Conservation (phyloP, 1,140 invertebrate species). For the Drosophila hydei region DNA sequence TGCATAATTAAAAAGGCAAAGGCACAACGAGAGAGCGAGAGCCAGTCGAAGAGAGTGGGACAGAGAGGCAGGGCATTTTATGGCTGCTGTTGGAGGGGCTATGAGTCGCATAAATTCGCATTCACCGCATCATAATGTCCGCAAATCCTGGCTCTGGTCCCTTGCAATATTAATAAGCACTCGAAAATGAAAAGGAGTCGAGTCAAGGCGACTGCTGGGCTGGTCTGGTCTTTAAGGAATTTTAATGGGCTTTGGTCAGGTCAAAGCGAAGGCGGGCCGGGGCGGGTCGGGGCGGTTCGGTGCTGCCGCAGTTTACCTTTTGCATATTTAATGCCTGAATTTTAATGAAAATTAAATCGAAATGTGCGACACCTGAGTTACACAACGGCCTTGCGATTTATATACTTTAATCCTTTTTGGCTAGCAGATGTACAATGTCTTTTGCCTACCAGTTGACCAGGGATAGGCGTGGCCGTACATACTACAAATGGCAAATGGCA, state of each 20-base stretch:
- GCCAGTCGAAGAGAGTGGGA: too few relatives aligned
- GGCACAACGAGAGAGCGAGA: slow-evolving; percentile 10
- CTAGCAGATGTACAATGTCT: slow-evolving; percentile 26
- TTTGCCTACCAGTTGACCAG: background rate
- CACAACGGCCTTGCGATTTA: slow-evolving; percentile 66
- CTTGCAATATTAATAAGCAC: slow-evolving; percentile 82
- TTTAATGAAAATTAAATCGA: slow-evolving; percentile 83
- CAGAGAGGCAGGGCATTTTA: background rate
- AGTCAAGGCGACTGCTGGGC: slow-evolving; percentile 12
- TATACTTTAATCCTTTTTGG: slow-evolving; percentile 64
- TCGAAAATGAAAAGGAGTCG: slow-evolving; percentile 81
- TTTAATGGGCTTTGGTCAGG: slow-evolving; percentile 70
- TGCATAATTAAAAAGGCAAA: slow-evolving; percentile 73
- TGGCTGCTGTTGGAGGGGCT: slow-evolving; percentile 1
- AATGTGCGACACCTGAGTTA: slow-evolving; percentile 72
- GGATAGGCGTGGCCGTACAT: slow-evolving; percentile 5
- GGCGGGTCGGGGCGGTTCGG: background rate
- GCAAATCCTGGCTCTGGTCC: slow-evolving; percentile 70
- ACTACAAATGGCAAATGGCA: slow-evolving; percentile 56
- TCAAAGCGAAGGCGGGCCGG: slow-evolving; percentile 4
- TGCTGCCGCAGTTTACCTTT: slow-evolving; percentile 74
- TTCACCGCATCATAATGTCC: slow-evolving; percentile 80
- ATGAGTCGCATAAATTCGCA: slow-evolving; percentile 71
- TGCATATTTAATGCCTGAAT: slow-evolving; percentile 79
- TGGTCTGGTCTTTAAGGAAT: slow-evolving; percentile 74